Conservation (phyloP, 2,888 invertebrate genomes). For the Gymnoscelis rufifasciata region DNA sequence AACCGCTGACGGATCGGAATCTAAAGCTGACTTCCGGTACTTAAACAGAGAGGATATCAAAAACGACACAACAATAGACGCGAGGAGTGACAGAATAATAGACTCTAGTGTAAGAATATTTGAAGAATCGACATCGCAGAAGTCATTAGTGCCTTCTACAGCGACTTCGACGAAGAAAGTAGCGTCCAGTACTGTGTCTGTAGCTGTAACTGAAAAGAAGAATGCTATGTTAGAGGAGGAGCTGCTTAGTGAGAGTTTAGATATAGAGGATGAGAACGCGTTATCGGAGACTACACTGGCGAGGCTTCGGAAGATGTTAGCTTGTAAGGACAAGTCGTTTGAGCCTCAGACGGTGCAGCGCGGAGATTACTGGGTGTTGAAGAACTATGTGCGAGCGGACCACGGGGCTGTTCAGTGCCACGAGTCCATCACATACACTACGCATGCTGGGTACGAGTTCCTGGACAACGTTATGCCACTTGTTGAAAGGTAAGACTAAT, state of each 20-base stretch:
- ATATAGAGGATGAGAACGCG: slow-evolving; percentile 59
- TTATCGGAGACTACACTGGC: slow-evolving; percentile 57
- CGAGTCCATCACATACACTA: slow-evolving; percentile 93
- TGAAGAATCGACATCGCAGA: slow-evolving; percentile 64
- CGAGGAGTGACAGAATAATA: slow-evolving; percentile 27
- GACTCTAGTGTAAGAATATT: slow-evolving; percentile 41
- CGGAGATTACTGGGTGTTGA: slow-evolving; percentile 92
- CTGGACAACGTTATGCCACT: slow-evolving; percentile 92
- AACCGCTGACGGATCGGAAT: slow-evolving; percentile 57
- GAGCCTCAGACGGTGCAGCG: slow-evolving; percentile 82
- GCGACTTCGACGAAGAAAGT: slow-evolving; percentile 62
- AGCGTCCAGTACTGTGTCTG: slow-evolving; percentile 64
- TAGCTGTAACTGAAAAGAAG: slow-evolving; percentile 57
- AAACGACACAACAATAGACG: slow-evolving; percentile 43
- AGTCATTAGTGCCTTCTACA: slow-evolving; percentile 58
- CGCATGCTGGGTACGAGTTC: slow-evolving; percentile 94
- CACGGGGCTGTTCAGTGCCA: slow-evolving; percentile 85
- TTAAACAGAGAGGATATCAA: slow-evolving; percentile 45
- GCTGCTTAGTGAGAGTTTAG: slow-evolving; percentile 52
- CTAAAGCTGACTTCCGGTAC: slow-evolving; percentile 48
- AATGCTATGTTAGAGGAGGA: slow-evolving; percentile 54
- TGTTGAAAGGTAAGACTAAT: slow-evolving; percentile 80
- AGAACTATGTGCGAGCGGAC: slow-evolving; percentile 89
- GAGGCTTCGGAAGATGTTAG: slow-evolving; percentile 70
- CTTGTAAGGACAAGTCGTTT: slow-evolving; percentile 82